Base-by-base conservation (phyloP, 2,113 vertebrate species). In the Cinclus cinclus region DNA sequence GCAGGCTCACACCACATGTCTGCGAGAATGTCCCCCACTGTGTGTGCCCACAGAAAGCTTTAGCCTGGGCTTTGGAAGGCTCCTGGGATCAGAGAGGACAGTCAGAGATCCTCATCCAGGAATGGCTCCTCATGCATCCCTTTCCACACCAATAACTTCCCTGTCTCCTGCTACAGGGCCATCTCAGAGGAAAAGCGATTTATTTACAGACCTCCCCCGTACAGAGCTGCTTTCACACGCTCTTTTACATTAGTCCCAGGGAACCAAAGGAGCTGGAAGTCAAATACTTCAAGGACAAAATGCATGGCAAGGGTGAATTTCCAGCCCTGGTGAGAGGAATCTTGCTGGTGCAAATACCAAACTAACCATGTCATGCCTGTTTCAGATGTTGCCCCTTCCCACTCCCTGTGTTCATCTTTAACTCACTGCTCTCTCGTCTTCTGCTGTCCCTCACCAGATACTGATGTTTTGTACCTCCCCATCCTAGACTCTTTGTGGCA, bases 271-370 rank as follows among this genome's bases (percentile, higher is more conserved):
- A 90, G 60, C 15, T 75, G 39, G 39, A 95, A 76, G 64, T 80
- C 59, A 93, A 74, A 83, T 13, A 39, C 23, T 83, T 60, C 80
- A 92, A 94, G 90, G 90, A 44, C 79, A 90, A 92, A 94, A 81
- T 0, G 0, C 11, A 64, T 1, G 1, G 56, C 30, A 77, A 52
- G 44, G n/a, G 52, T 67, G 47, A 83, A 37, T 83, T 83, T 92
- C 73, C 39, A 87, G 68, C 17, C 23, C 37, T 77, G 22, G 47
- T 18, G 1, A 82, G 60, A 87, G 35, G 5, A 82, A 82, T 63
- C 52, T 75, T 50, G 73, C 47, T 14, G 2, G 28, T 87, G 9
- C 78, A 90, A 90, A 86, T 28, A 67, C 12, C 65, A 94, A 93
- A 65, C 53, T 84, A 76, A 74, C 27, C 11, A 59, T 8, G 12